phyloP scores from a whole-genome alignment of 1,140 invertebrate species.

The Lepidurus arcticus region DNA sequence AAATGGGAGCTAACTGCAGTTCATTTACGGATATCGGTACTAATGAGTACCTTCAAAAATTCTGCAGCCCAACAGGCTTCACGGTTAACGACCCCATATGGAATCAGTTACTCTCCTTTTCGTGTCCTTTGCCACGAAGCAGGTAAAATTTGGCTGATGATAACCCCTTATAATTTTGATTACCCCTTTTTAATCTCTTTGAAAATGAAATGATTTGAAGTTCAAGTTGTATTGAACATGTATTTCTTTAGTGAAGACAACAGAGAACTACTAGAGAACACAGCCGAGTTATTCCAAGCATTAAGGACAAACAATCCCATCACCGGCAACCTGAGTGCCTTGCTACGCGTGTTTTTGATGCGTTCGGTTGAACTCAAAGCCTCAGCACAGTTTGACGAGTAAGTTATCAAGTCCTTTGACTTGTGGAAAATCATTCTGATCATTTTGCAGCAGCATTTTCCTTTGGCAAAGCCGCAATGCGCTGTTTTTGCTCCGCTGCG shows the following conservation, averaged over 20 bases:
- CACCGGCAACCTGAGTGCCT: slow-evolving; percentile 78
- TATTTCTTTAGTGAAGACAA: slow-evolving; percentile 26
- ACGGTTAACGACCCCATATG: slow-evolving; percentile 86
- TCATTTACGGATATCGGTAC: slow-evolving; percentile 69
- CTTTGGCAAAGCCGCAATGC: slow-evolving; percentile 94
- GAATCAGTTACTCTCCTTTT: slow-evolving; percentile 87
- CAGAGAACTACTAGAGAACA: slow-evolving; percentile 24
- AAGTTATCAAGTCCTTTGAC: slow-evolving; percentile 42
- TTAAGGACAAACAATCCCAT: slow-evolving; percentile 70
- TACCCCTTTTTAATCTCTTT: no score
- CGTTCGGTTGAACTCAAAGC: slow-evolving; percentile 71
- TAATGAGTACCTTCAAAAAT: slow-evolving; percentile 72
- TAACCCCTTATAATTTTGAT: no score
- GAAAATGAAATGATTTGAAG: no score
- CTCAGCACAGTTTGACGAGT: slow-evolving; percentile 80
- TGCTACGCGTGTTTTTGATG: slow-evolving; percentile 75
- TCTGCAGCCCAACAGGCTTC: slow-evolving; percentile 72
- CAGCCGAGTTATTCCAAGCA: slow-evolving; percentile 57
- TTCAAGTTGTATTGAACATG: background rate
- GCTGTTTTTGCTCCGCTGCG: slow-evolving; percentile 79
- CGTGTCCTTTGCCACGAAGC: slow-evolving; percentile 68
- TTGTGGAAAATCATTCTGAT: slow-evolving; percentile 27
- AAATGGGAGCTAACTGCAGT: slow-evolving; percentile 81
- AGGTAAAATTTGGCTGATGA: slow-evolving; percentile 48
- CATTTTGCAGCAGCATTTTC: slow-evolving; percentile 70